phyloP scores from a whole-genome alignment of 1,140 invertebrate species.

The Calycopis cecrops region DNA sequence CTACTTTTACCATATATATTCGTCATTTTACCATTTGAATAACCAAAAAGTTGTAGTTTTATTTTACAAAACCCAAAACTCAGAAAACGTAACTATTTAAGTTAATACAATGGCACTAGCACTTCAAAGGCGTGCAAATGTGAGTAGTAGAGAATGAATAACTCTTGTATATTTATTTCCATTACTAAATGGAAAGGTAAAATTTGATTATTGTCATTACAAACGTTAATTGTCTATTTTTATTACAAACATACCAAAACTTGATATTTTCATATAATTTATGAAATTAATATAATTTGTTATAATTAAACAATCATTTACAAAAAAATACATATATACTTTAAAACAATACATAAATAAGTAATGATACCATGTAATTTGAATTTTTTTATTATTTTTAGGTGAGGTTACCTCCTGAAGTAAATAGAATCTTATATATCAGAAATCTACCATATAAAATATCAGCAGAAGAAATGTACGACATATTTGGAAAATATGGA shows the following conservation, averaged over 20 bases:
- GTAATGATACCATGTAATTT: background rate
- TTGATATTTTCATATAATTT: background rate
- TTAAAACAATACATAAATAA: background rate
- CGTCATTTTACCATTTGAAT: no score
- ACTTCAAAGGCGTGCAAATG: constrained; percentile 58
- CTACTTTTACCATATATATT: no score
- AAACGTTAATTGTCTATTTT: no score
- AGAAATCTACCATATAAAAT: constrained; percentile 99
- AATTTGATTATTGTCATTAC: no score
- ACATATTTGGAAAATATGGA: constrained; percentile 99
- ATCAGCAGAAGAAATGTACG: constrained; percentile 99
- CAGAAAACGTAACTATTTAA: no score
- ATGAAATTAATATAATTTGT: constrained; percentile 7
- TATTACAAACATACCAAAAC: background rate
- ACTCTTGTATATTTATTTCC: background rate
- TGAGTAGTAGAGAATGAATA: constrained; percentile 32
- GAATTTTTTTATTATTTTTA: constrained; percentile 62
- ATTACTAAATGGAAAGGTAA: background rate
- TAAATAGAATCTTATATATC: constrained; percentile 97
- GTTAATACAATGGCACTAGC: constrained; percentile 50
- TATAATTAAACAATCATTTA: background rate
- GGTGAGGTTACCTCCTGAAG: constrained; percentile 98
- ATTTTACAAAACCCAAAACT: no score
- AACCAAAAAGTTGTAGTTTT: no score
- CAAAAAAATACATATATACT: background rate